These are phyloP conservation scores for Alloplasta piceator DNA, from an alignment of 2,888 invertebrate species.

Conservation along the genomic window DNA sequence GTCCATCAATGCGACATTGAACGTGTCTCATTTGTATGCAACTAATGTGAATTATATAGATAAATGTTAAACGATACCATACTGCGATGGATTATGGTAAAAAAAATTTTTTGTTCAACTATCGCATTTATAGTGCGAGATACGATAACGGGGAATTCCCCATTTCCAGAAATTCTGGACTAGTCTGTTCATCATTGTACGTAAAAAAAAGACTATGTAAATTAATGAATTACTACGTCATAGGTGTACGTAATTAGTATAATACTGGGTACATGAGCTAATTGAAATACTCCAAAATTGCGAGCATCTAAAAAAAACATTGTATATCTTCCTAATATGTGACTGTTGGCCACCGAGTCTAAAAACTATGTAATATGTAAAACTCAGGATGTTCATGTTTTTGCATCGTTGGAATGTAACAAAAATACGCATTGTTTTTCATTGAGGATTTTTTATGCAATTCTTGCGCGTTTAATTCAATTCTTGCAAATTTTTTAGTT, in stretches of 20 bases:
- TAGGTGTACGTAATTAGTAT: constrained; percentile 52
- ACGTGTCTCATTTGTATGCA: constrained; percentile 16
- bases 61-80: constrained; percentile 29
- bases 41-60: constrained; percentile 12
- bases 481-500: too few relatives aligned
- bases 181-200: constrained; percentile 48
- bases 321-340: constrained; percentile 25
- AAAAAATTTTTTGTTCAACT: neutral
- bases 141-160: constrained; percentile 17
- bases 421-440: too few relatives aligned
- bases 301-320: constrained; percentile 4
- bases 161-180: constrained; percentile 35
- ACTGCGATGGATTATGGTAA: constrained; percentile 3
- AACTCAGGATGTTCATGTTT: neutral
- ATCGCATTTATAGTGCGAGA: neutral
- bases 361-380: constrained; percentile 17
- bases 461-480: too few relatives aligned
- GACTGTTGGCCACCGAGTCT: neutral
- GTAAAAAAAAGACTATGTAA: constrained; percentile 33
- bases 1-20: constrained; percentile 26
- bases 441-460: too few relatives aligned
- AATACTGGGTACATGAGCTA: constrained; percentile 25
- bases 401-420: too few relatives aligned
- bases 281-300: constrained; percentile 17
- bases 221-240: constrained; percentile 17